phyloP scores from a whole-genome alignment of 2,888 invertebrate species.

The Chrysomela aeneicollis region DNA sequence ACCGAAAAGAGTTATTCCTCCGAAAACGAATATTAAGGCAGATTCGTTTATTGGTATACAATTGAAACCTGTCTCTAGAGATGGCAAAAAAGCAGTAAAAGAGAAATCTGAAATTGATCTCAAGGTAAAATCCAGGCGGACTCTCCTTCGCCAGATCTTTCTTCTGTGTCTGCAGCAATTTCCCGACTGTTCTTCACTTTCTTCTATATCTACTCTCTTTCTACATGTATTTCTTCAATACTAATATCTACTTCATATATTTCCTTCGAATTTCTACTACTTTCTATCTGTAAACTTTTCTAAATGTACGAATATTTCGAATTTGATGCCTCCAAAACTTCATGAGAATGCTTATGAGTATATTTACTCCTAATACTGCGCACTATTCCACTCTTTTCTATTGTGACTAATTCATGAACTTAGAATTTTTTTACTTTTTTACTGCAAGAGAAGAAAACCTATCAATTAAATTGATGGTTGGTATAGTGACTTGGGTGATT shows the following conservation, averaged over 20 bases:
- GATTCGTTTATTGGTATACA: constrained; percentile 69
- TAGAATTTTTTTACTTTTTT: too few species aligned
- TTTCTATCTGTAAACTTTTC: neutral
- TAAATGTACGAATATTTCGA: neutral
- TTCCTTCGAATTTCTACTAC: neutral
- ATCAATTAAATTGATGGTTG: too few species aligned
- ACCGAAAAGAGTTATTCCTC: constrained; percentile 61
- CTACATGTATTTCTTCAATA: constrained; percentile 11
- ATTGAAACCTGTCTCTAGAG: constrained; percentile 67
- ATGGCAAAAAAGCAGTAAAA: constrained; percentile 57
- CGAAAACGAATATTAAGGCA: constrained; percentile 62
- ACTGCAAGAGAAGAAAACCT: too few species aligned
- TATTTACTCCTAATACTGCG: neutral
- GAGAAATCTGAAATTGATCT: constrained; percentile 55
- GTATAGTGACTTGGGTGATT: too few species aligned
- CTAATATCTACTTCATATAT: constrained; percentile 2
- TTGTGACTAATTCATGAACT: neutral
- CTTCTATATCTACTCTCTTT: constrained; percentile 10
- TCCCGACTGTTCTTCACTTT: constrained; percentile 29
- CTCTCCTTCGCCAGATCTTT: constrained; percentile 13
- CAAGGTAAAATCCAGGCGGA: constrained; percentile 55
- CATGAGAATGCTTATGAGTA: neutral
- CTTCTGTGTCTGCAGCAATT: neutral
- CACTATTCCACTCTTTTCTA: constrained; percentile 8
- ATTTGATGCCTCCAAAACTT: neutral